Percentiles rank a stretch among this genome's conserved stretches.
These are phyloP conservation scores for Tauraco hartlaubi DNA, from an alignment of 2,797 vertebrate genomes.

Conservation along the genomic window DNA sequence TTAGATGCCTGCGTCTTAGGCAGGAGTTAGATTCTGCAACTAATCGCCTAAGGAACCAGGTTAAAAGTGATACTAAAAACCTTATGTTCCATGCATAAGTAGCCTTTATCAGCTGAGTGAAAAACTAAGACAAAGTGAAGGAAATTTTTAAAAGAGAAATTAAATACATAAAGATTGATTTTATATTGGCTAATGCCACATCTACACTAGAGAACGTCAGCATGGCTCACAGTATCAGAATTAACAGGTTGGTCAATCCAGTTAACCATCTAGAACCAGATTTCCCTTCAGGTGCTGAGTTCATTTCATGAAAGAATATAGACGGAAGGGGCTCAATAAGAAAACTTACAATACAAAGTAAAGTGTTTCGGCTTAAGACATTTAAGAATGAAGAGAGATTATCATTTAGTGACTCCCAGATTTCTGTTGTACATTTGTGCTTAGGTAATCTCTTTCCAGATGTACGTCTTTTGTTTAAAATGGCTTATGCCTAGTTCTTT, in stretches of 20 bases:
- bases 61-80: neutral
- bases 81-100: neutral
- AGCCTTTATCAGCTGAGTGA: neutral
- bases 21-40: neutral
- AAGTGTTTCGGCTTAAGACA: constrained; percentile 13
- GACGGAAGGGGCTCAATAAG: neutral
- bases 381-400: constrained; percentile 21
- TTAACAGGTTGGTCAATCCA: neutral
- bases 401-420: constrained; percentile 5
- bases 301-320: neutral
- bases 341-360: neutral
- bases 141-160: neutral
- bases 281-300: neutral
- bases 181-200: neutral
- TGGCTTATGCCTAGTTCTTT: constrained; percentile 44
- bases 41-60: neutral
- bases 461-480: constrained; percentile 53
- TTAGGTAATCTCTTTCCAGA: constrained; percentile 44
- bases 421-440: constrained; percentile 24
- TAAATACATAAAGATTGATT: neutral
- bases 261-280: neutral
- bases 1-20: neutral
- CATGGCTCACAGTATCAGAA: neutral
- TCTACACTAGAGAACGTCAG: neutral
- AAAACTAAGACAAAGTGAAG: neutral